Conservation (phyloP, 2,113 vertebrate species). For the Dendropsophus ebraccatus region DNA sequence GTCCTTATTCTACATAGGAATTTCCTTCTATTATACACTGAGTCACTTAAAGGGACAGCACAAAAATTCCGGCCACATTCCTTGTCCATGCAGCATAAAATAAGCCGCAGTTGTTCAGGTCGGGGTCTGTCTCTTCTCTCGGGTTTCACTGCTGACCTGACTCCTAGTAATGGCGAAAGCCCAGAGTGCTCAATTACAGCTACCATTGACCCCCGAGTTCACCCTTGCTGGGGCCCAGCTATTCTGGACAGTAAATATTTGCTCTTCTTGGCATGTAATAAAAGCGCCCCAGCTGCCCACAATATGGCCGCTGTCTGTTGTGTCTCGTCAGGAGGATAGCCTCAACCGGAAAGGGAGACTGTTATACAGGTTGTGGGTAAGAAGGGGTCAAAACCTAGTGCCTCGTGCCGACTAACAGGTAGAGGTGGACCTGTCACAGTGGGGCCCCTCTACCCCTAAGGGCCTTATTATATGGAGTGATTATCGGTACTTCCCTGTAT, state of each 20-base stretch:
- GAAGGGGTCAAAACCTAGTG: too few species aligned
- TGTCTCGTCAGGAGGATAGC: neutral
- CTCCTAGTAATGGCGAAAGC: neutral
- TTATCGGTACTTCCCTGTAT: too few species aligned
- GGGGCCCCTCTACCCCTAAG: too few species aligned
- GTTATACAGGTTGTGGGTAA: too few species aligned
- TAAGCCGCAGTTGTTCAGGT: slow-evolving; percentile 5
- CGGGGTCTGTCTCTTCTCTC: neutral
- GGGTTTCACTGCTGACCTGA: slow-evolving; percentile 24
- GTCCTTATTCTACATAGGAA: neutral
- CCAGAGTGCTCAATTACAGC: slow-evolving; percentile 11
- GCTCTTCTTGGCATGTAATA: neutral
- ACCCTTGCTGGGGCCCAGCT: neutral
- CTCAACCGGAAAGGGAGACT: too few species aligned
- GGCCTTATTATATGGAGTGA: too few species aligned
- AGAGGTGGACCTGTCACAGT: neutral
- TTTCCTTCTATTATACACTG: neutral
- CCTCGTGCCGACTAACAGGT: neutral
- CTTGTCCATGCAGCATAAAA: neutral
- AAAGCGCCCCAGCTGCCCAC: neutral
- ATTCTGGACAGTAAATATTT: slow-evolving; percentile 31
- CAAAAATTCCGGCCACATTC: slow-evolving; percentile 1
- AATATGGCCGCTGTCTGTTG: neutral
- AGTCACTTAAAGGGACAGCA: slow-evolving; percentile 4
- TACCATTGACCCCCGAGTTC: slow-evolving; percentile 22